Percentiles rank a stretch among this genome's conserved stretches.
Conservation (phyloP, 2,797 vertebrate genomes). For the Urosaurus nigricauda region DNA sequence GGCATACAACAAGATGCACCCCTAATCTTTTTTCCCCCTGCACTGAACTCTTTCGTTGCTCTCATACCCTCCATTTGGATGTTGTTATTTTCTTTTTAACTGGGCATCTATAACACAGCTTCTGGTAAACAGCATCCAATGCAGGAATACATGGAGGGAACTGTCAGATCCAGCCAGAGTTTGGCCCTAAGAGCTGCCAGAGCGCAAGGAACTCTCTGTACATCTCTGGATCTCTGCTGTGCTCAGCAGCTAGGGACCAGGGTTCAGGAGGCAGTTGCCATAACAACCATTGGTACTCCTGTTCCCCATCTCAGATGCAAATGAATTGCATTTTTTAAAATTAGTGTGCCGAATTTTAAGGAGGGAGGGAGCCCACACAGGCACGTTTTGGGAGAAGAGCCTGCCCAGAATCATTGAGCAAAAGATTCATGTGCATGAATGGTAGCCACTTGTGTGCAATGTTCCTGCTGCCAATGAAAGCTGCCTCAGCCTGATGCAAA, state of each 20-base stretch:
- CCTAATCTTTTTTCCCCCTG: background rate
- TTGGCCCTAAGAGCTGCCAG: conserved; percentile 34
- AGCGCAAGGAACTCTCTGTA: conserved; percentile 65
- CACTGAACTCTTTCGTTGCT: background rate
- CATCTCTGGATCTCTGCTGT: conserved; percentile 69
- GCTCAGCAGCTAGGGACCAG: conserved; percentile 67
- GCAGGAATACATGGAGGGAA: background rate
- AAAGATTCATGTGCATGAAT: too few species aligned
- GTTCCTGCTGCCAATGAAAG: background rate
- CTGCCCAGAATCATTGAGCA: conserved; percentile 26
- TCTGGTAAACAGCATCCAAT: conserved; percentile 47
- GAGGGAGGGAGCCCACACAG: conserved; percentile 68
- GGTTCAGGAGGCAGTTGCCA: conserved; percentile 82
- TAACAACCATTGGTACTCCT: conserved; percentile 83
- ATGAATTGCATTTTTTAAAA: conserved; percentile 82
- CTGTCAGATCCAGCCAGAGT: background rate
- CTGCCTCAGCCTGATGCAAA: background rate
- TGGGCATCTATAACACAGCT: background rate
- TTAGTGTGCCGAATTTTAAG: conserved; percentile 85
- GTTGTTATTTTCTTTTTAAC: background rate
- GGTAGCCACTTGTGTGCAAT: background rate
- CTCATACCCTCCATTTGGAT: background rate
- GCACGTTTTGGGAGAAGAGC: conserved; percentile 2
- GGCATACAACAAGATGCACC: too few species aligned
- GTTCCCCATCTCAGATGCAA: conserved; percentile 83